Conservation (phyloP, 2,888 invertebrate species). For the Drosophila quinaria region DNA sequence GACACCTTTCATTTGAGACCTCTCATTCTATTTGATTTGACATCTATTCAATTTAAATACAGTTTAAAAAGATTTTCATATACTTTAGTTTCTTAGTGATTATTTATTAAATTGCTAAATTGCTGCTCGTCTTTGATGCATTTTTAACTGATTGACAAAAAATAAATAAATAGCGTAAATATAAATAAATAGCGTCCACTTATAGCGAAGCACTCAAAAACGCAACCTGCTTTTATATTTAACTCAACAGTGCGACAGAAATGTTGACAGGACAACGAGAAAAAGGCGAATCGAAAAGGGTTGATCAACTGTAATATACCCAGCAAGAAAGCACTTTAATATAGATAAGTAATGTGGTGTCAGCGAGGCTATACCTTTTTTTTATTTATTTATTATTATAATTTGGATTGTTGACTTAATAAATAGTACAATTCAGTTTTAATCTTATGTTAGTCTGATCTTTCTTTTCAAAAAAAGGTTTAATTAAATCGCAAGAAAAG, state of each 20-base stretch:
- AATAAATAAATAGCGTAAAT: constrained; percentile 18
- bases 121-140: not conserved
- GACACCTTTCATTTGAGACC: constrained; percentile 24
- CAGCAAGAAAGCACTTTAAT: not conserved
- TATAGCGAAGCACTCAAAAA: constrained; percentile 22
- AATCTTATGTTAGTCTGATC: too few species aligned
- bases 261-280: constrained; percentile 17
- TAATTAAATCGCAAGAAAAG: too few species aligned
- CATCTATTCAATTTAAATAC: constrained; percentile 6
- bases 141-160: constrained; percentile 26
- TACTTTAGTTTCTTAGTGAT: constrained; percentile 6
- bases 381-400: too few species aligned
- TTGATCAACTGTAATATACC: not conserved
- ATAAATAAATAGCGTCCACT: constrained; percentile 30
- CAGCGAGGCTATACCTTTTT: too few species aligned
- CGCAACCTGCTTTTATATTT: constrained; percentile 21
- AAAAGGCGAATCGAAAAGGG: not conserved
- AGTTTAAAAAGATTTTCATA: constrained; percentile 1
- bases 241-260: constrained; percentile 13
- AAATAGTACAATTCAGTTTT: too few species aligned
- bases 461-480: too few species aligned
- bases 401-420: too few species aligned
- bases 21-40: constrained; percentile 1
- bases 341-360: not conserved
- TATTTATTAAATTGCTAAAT: constrained; percentile 2